Conservation (phyloP, 2,113 vertebrate species). For the zebrafish (Danio rerio) region GRCz12tu NC_133187.1:39331501-39332000, state of each 20-base stretch:
- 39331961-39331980: background rate
- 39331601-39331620: slow-evolving; percentile 41
- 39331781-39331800: slow-evolving; percentile 17
- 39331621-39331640: slow-evolving; percentile 33
- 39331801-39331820: background rate
- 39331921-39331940: background rate
- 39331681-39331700: slow-evolving; percentile 27
- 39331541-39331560: background rate
- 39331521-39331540: slow-evolving; percentile 1
- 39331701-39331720: slow-evolving; percentile 53
- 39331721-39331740: slow-evolving; percentile 9
- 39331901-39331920: background rate
- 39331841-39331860: slow-evolving; percentile 20
- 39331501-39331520: background rate
- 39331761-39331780: slow-evolving; percentile 21
- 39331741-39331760: slow-evolving; percentile 15
- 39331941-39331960: background rate
- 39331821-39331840: background rate
- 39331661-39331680: slow-evolving; percentile 52
- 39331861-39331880: background rate
- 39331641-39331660: slow-evolving; percentile 57
- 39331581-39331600: slow-evolving; percentile 44
- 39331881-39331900: background rate
- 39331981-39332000: background rate
- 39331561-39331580: slow-evolving; percentile 27